Evolutionary conservation across 2,797 vertebrate species (phyloP), one percentile per base, ranked within the genome.

Genomic region (Leuciscus waleckii): DNA sequence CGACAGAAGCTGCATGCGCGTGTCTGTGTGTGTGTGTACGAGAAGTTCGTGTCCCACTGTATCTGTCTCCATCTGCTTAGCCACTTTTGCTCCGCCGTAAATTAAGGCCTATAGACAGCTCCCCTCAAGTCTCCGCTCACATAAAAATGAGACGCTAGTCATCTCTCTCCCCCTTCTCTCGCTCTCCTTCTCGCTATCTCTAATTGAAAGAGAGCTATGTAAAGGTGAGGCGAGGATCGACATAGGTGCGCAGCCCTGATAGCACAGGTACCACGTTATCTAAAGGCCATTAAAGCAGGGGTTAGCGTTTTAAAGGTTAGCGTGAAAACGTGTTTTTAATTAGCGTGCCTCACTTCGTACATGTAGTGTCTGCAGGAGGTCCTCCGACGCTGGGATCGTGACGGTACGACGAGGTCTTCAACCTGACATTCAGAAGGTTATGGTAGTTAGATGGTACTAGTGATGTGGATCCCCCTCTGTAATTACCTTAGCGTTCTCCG

Each of bases 251-350:
- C 58, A 69, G 74, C 81, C 84, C 88, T 63, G 74, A 79, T 79
- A 88, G 87, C 88, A 88, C 82, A 88, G 87, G 83, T 91, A 87
- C 78, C 65, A 76, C 91, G 90, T 92, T 93, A 85, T 91, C 86
- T 91, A 94, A 94, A 94, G 93, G 93, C 93, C 92, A 92, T 88
- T 67, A 90, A 89, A 91, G 89, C 91, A 92, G 90, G 84, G 80
- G 87, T 88, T 90, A 88, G 84, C 83, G 85, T 88, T 91, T 91
- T 90, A 94, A 95, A 94, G 93, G 94, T 94, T 94, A 92, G 88
- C 81, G 58, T 90, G 91, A 92, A 87, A 88, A 86, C 81, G 81
- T 90, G 39, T 91, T 92, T 93, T 93, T 90, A 91, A 93, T 94
- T 93, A 94, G 92, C 79, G 88, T 65, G 23, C 73, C 85, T 79